Evolutionary conservation across 2,113 vertebrate genomes (phyloP).

Genomic region (Larimichthys polyactis): DNA sequence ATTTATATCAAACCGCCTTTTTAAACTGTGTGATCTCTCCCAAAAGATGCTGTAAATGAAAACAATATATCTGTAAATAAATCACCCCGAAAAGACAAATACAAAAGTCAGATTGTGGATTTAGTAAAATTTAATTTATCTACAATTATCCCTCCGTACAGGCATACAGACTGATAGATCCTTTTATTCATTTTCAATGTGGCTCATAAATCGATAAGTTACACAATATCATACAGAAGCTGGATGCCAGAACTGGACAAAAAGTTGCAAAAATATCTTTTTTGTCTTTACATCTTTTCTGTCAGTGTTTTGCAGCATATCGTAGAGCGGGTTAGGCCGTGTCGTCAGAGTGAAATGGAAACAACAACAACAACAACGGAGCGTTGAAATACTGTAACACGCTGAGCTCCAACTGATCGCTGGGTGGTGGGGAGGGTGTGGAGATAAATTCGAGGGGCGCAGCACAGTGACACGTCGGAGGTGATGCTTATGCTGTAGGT

Average conservation of each 20-base stretch:
- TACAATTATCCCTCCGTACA: constrained; percentile 74
- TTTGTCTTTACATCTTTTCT: constrained; percentile 69
- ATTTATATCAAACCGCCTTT: no score
- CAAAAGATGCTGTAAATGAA: no score
- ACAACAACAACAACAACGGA: constrained; percentile 26
- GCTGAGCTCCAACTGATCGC: neutral
- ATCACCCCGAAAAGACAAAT: constrained; percentile 1
- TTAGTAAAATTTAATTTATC: constrained; percentile 82
- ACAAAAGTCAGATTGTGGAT: constrained; percentile 40
- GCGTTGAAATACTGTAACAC: constrained; percentile 13
- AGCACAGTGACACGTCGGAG: constrained; percentile 28
- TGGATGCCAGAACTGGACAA: constrained; percentile 74
- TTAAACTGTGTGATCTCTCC: no score
- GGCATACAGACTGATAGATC: constrained; percentile 72
- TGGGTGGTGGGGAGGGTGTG: neutral
- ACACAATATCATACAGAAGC: constrained; percentile 82
- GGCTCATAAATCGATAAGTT: constrained; percentile 82
- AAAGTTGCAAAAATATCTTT: constrained; percentile 82
- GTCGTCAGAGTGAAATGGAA: constrained; percentile 8
- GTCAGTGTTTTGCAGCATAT: constrained; percentile 81
- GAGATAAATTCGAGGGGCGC: constrained; percentile 11
- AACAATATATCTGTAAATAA: no score
- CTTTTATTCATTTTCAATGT: constrained; percentile 74
- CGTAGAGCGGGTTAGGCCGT: constrained; percentile 55
- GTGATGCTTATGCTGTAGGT: neutral